Evolutionary conservation across 2,888 invertebrate species (phyloP).

Genomic region (Spisula subtruncata): DNA sequence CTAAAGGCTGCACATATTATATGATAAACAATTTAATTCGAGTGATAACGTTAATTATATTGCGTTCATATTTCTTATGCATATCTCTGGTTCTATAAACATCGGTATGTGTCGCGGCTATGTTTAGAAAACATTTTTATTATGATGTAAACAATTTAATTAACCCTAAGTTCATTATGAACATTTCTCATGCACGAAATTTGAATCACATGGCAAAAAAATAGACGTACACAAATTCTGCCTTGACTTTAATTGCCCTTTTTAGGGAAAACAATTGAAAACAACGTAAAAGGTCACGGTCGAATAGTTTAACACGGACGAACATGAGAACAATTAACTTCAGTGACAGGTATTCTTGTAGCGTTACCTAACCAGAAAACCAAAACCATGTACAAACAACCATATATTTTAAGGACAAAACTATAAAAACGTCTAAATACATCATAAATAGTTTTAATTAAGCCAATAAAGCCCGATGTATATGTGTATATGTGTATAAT

Average conservation of each 20-base stretch:
- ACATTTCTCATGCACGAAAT: neutral
- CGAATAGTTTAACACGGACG: neutral
- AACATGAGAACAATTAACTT: neutral
- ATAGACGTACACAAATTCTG: neutral
- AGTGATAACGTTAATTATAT: neutral
- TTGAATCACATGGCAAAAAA: neutral
- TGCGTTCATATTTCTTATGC: neutral
- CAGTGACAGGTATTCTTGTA: neutral
- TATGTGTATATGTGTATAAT: neutral
- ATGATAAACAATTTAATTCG: neutral
- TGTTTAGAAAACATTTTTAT: neutral
- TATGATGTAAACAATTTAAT: neutral
- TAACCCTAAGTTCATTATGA: neutral
- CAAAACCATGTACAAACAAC: neutral
- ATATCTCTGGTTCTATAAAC: neutral
- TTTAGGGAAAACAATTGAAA: neutral
- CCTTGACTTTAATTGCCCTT: constrained; percentile 10
- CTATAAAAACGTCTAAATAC: neutral
- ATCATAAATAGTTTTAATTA: constrained; percentile 14
- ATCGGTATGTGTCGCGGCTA: neutral
- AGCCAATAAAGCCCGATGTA: neutral
- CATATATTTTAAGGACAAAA: neutral
- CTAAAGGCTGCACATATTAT: neutral
- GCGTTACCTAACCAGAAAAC: neutral
- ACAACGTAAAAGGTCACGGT: neutral